Evolutionary conservation across 2,113 vertebrate genomes (phyloP).

Genomic region (Heteronetta atricapilla): DNA sequence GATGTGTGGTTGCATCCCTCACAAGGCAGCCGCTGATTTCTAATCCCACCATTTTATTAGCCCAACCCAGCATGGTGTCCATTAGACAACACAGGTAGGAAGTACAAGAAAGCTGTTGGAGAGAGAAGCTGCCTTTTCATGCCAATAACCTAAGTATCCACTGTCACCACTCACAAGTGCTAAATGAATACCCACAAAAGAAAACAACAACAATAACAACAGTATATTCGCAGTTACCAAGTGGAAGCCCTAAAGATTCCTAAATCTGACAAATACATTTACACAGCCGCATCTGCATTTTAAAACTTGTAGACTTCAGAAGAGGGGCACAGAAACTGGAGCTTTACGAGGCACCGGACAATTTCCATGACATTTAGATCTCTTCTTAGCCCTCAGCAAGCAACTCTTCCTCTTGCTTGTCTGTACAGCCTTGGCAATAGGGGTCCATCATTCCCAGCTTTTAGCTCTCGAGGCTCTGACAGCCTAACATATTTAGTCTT

Average conservation of each 20-base stretch:
- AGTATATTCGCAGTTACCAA: neutral
- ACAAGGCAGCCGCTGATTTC: neutral
- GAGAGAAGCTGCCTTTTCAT: neutral
- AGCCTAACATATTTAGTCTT: slow-evolving; percentile 37
- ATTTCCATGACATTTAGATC: neutral
- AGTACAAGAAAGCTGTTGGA: neutral
- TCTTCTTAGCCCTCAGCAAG: neutral
- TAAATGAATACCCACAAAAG: neutral
- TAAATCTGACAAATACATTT: neutral
- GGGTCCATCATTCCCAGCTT: slow-evolving; percentile 15
- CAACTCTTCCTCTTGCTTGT: neutral
- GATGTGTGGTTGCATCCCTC: neutral
- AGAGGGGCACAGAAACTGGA: neutral
- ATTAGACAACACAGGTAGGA: neutral
- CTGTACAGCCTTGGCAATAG: slow-evolving; percentile 5
- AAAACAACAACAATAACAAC: neutral
- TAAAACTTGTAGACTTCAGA: neutral
- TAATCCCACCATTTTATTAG: neutral
- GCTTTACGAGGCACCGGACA: neutral
- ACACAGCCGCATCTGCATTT: neutral
- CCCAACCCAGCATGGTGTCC: neutral
- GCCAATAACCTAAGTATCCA: neutral
- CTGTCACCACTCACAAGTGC: neutral
- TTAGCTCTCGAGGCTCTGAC: neutral
- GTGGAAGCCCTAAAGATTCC: neutral